Conservation (phyloP, 1,140 invertebrate genomes). For the Popillia japonica region DNA sequence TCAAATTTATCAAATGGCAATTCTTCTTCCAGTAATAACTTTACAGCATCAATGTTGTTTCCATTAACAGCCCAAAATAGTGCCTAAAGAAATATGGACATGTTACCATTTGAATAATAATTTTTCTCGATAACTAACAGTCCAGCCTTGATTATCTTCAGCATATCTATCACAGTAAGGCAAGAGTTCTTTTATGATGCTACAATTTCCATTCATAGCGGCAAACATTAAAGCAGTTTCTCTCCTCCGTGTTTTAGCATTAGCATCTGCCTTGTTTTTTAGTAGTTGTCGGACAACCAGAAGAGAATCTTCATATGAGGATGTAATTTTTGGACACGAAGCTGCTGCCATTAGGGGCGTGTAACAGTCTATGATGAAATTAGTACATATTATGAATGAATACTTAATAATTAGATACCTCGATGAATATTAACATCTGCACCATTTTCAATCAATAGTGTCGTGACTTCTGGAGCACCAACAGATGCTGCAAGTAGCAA, state of each 20-base stretch:
- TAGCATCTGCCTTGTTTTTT: constrained; percentile 56
- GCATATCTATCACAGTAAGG: constrained; percentile 58
- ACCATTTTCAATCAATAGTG: constrained; percentile 48
- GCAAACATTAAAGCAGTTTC: constrained; percentile 63
- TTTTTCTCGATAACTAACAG: constrained; percentile 53
- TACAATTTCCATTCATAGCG: constrained; percentile 59
- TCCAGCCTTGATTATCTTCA: constrained; percentile 62
- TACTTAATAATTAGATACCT: constrained; percentile 45
- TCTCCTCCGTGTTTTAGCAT: constrained; percentile 59
- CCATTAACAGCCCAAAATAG: constrained; percentile 64
- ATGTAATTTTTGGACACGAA: constrained; percentile 48
- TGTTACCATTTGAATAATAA: too few relatives aligned
- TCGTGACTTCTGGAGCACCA: constrained; percentile 48
- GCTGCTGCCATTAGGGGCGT: constrained; percentile 54
- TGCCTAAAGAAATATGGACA: constrained; percentile 50
- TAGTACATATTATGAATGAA: background rate
- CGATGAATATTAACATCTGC: constrained; percentile 51
- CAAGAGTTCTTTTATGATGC: constrained; percentile 59
- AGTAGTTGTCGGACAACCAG: constrained; percentile 49
- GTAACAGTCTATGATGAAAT: constrained; percentile 46
- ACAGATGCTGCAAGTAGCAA: constrained; percentile 50
- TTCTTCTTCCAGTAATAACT: too few relatives aligned
- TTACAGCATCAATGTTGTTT: constrained; percentile 59
- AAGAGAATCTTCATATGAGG: constrained; percentile 46
- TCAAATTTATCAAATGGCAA: constrained; percentile 58